phyloP scores from a whole-genome alignment of 2,888 invertebrate genomes.

The Choreutis nemorana region DNA sequence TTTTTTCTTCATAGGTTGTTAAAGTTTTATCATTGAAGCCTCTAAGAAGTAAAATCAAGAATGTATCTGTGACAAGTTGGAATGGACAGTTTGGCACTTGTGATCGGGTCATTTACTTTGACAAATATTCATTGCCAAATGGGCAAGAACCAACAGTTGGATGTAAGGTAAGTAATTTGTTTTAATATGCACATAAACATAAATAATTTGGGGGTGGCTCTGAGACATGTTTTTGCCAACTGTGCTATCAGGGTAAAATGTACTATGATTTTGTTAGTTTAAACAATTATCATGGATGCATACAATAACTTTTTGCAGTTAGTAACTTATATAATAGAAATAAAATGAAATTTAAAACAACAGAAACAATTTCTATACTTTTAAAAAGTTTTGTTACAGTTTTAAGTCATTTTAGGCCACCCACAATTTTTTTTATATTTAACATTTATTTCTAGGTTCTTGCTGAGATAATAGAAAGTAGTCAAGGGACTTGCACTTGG shows the following conservation, averaged over 20 bases:
- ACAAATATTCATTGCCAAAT: conserved; percentile 56
- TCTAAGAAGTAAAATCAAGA: conserved; percentile 61
- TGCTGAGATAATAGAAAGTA: conserved; percentile 77
- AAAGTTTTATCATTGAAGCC: conserved; percentile 69
- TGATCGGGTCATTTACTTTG: conserved; percentile 67
- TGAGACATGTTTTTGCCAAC: no score
- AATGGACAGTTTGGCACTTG: conserved; percentile 61
- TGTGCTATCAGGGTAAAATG: no score
- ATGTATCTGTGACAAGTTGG: conserved; percentile 55
- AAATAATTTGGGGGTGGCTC: no score
- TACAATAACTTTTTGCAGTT: no score
- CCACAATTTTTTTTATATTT: not conserved
- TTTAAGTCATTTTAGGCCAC: no score
- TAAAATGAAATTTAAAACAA: no score
- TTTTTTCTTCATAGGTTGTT: conserved; percentile 58
- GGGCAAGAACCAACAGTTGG: conserved; percentile 65
- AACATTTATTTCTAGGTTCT: conserved; percentile 44
- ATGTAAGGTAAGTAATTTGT: conserved; percentile 54
- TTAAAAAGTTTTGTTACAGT: no score
- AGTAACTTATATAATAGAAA: no score
- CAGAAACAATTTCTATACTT: no score
- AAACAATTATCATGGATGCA: no score
- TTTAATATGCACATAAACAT: not conserved
- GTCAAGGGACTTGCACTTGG: conserved; percentile 66
- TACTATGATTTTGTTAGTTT: no score